These are phyloP conservation scores for Dreissena rostriformis DNA, from an alignment of 1,140 invertebrate species.

Conservation along the genomic window DNA sequence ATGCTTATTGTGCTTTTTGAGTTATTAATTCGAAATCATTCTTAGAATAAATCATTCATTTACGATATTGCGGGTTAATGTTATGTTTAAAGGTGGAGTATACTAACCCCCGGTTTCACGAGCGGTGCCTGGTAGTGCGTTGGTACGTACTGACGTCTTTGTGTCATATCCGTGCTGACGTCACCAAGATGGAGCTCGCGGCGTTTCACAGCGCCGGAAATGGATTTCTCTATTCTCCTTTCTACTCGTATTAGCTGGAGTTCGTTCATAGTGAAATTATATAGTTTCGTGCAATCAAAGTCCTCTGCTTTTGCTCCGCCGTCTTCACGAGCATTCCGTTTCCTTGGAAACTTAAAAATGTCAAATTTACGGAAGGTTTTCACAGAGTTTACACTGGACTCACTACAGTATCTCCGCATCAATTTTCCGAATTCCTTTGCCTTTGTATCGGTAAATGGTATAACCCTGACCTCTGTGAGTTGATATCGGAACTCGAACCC, in stretches of 20 bases:
- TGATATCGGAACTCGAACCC: constrained; percentile 21
- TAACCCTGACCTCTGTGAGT: constrained; percentile 29
- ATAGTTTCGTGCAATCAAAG: constrained; percentile 52
- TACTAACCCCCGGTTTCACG: constrained; percentile 34
- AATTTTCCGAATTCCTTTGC: constrained; percentile 24
- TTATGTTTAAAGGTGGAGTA: too few relatives aligned
- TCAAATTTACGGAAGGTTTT: constrained; percentile 32
- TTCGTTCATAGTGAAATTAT: constrained; percentile 58
- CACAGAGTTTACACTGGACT: constrained; percentile 7
- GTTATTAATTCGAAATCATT: too few relatives aligned
- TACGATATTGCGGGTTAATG: too few relatives aligned
- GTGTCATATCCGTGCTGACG: constrained; percentile 42
- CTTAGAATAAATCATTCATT: too few relatives aligned
- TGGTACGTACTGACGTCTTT: constrained; percentile 28
- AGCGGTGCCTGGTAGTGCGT: constrained; percentile 47
- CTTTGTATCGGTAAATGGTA: constrained; percentile 33
- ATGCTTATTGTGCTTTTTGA: too few relatives aligned
- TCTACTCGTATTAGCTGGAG: constrained; percentile 41
- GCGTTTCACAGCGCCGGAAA: background rate
- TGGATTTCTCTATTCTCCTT: constrained; percentile 11
- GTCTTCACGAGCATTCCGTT: background rate
- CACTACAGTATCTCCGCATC: constrained; percentile 39
- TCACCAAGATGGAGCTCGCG: constrained; percentile 49
- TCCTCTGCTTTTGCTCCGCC: constrained; percentile 10
- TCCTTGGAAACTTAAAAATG: constrained; percentile 45